phyloP scores from a whole-genome alignment of 2,888 invertebrate species.

The Limnephilus auricula region DNA sequence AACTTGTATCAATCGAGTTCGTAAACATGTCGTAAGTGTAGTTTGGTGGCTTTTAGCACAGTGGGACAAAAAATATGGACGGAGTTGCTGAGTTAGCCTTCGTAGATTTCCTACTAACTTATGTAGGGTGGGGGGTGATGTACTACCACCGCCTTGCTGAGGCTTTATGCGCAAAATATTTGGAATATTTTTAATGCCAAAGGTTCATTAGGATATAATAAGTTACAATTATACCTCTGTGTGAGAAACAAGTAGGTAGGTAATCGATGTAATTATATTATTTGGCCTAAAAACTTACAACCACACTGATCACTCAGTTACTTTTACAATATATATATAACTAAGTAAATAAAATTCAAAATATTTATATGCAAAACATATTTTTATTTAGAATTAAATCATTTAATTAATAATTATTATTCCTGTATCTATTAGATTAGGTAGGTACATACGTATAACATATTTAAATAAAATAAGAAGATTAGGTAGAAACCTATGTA shows the following conservation, averaged over 20 bases:
- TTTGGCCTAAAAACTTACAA: no score
- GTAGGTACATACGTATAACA: no score
- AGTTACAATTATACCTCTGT: background rate
- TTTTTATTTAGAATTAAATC: no score
- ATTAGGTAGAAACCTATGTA: no score
- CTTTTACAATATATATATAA: no score
- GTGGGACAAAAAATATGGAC: constrained; percentile 23
- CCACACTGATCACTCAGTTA: no score
- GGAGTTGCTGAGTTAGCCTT: constrained; percentile 43
- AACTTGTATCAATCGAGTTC: constrained; percentile 26
- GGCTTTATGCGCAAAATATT: background rate
- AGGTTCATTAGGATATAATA: background rate
- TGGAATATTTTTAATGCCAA: background rate
- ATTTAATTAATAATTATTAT: no score
- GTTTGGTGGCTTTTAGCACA: constrained; percentile 15
- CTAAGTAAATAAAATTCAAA: no score
- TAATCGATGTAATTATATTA: no score
- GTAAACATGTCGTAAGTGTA: constrained; percentile 13
- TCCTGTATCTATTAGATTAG: no score
- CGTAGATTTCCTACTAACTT: constrained; percentile 40
- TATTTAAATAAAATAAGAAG: no score
- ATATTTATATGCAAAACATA: no score
- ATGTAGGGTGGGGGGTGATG: background rate
- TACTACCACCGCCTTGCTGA: background rate
- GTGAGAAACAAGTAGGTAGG: background rate